phyloP scores from a whole-genome alignment of 2,888 invertebrate species.

The Alsophila aescularia region DNA sequence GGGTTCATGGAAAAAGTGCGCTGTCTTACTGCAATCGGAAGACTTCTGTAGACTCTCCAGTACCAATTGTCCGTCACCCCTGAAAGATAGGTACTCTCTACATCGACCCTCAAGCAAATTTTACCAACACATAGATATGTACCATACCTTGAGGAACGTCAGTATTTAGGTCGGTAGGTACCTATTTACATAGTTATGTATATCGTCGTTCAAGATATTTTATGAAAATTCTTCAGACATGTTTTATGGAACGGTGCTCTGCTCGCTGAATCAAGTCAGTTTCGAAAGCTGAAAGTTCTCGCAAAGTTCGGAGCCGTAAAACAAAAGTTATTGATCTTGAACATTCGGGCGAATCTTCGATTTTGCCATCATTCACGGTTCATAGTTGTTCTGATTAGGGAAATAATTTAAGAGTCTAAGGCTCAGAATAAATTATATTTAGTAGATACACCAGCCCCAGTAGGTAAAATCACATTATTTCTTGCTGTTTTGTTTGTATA shows the following conservation, averaged over 20 bases:
- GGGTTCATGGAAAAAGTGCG: slow-evolving; percentile 89
- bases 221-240: slow-evolving; percentile 20
- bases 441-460: too few relatives aligned
- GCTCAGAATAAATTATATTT: too few relatives aligned
- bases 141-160: too few relatives aligned
- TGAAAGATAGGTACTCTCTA: slow-evolving; percentile 49
- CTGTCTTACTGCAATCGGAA: slow-evolving; percentile 63
- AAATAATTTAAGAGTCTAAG: too few relatives aligned
- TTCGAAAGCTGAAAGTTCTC: slow-evolving; percentile 15
- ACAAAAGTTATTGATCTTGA: slow-evolving; percentile 34
- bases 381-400: background rate
- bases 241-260: slow-evolving; percentile 13
- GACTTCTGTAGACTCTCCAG: slow-evolving; percentile 79
- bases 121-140: too few relatives aligned
- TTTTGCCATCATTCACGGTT: slow-evolving; percentile 20
- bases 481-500: too few relatives aligned
- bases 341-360: slow-evolving; percentile 16
- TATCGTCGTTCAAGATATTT: slow-evolving; percentile 8
- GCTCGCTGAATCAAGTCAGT: slow-evolving; percentile 20
- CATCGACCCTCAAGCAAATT: too few relatives aligned
- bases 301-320: slow-evolving; percentile 12
- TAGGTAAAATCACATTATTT: too few relatives aligned
- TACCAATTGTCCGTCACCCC: slow-evolving; percentile 85
- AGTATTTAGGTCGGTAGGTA: background rate
- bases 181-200: background rate